Percentiles rank a stretch among this genome's conserved stretches.
Evolutionary conservation across 2,888 invertebrate species (phyloP).

Genomic region (Sinhomidia bicolor): DNA sequence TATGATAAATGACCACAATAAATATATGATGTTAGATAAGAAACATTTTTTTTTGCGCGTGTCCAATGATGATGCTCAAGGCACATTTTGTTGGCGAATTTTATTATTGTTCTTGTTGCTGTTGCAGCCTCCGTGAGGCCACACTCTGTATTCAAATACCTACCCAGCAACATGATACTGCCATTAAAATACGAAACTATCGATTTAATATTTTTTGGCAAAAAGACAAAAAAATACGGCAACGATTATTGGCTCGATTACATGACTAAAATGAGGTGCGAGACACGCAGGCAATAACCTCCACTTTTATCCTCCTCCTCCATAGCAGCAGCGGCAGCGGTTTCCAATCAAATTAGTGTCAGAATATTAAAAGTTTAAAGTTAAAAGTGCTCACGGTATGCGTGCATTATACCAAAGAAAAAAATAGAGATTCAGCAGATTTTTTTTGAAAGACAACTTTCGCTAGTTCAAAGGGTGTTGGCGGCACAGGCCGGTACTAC

Average conservation of each 20-base stretch:
- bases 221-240: not conserved
- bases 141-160: no score
- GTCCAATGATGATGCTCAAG: not conserved
- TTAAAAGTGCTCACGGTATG: not conserved
- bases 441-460: not conserved
- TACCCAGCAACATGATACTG: no score
- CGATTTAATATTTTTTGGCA: constrained; percentile 23
- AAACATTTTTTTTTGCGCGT: no score
- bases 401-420: not conserved
- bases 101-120: no score
- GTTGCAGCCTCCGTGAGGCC: no score
- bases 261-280: not conserved
- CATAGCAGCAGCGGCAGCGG: not conserved
- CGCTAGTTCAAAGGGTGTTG: not conserved
- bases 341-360: constrained; percentile 47
- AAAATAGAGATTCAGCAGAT: not conserved
- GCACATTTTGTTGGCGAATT: not conserved
- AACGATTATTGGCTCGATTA: not conserved
- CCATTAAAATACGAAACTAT: not conserved
- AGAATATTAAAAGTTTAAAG: constrained; percentile 6
- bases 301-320: no score
- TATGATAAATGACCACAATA: not conserved
- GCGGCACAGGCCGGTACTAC: no score
- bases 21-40: not conserved
- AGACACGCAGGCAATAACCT: not conserved